A percentile compares a stretch with the other conserved stretches of the same genome.
These are phyloP conservation scores for Sebastiscus albofasciatus DNA, from an alignment of 2,797 vertebrate genomes.

Conservation along the genomic window DNA sequence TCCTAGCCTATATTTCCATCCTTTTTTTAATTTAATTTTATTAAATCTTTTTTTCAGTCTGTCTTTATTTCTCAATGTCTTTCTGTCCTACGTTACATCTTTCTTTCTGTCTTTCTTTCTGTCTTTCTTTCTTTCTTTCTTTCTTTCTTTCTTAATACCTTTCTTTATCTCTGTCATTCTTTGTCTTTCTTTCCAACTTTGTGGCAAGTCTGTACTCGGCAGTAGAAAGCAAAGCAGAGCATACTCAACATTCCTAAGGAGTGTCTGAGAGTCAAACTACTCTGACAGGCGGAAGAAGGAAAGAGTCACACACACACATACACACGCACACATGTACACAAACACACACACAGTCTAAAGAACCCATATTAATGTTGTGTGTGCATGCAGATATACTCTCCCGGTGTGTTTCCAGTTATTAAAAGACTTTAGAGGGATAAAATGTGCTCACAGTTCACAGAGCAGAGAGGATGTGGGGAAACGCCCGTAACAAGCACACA, in stretches of 20 bases:
- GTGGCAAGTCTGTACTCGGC: conserved; percentile 80
- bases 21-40: too few relatives aligned
- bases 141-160: not conserved
- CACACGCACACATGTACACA: conserved; percentile 5
- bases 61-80: too few relatives aligned
- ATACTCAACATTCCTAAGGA: conserved; percentile 80
- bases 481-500: conserved; percentile 78
- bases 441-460: conserved; percentile 22
- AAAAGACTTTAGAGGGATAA: conserved; percentile 25
- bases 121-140: not conserved
- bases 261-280: conserved; percentile 68
- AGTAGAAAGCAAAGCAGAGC: conserved; percentile 63
- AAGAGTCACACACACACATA: conserved; percentile 14
- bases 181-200: conserved; percentile 16
- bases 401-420: conserved; percentile 26
- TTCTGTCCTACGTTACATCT: too few relatives aligned
- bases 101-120: not conserved
- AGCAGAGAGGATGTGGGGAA: conserved; percentile 68
- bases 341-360: not conserved
- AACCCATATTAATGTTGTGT: not conserved
- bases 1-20: too few relatives aligned
- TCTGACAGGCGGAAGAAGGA: conserved; percentile 69
- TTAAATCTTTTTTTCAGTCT: too few relatives aligned
- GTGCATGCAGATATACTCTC: conserved; percentile 6
- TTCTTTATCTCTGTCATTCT: not conserved